Base-by-base conservation (phyloP, 2,888 invertebrate species). In the Drosophila paramelanica region DNA sequence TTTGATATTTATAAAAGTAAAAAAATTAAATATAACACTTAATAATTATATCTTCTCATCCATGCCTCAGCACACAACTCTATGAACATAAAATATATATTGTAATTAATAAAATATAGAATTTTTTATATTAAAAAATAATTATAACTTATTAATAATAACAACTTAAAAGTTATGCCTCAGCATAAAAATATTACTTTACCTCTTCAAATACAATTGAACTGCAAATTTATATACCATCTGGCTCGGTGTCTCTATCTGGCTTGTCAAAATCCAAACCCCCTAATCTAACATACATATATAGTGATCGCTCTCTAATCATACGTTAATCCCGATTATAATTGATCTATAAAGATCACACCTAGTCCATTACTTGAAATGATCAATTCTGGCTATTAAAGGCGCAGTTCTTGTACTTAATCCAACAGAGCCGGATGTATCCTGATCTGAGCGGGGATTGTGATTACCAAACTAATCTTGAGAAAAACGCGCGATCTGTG, bases 341-440 rank as follows among this genome's bases (percentile, higher is more conserved):
- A 47, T 38, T 56, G 52, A 70, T 70, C 69, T 61, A 76, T 79
- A 17, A 57, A 64, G 73, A 76, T 78, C 76, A 70, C 81, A 83
- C 84, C 78, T 84, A 81, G 84, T 70, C 81, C 79, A 73, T 71
- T 52, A 56, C 50, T 49, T 51, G 61, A 68, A 70, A 47, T 71
- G 75, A 74, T 79, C 67, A 62, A 58, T 49, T 45, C 42, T 45
- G 33, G 51, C 38, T 50, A 61, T 43, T 45, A 11, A 41, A 10
- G 13, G 50, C 39, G 41, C 20, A 59, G 13, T n/a, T 17, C 42
- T 41, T 25, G 4, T 43, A 49, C 57, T 65, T 70, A 73, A 46
- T 50, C 53, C 51, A 20, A 23, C 23, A 67, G 64, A 79, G 60
- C 73, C 81, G 77, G 77, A 81, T 85, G 66, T 66, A 38, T 56